These are phyloP conservation scores for Acanthacorydalis orientalis DNA, from an alignment of 2,888 invertebrate species.

Conservation along the genomic window DNA sequence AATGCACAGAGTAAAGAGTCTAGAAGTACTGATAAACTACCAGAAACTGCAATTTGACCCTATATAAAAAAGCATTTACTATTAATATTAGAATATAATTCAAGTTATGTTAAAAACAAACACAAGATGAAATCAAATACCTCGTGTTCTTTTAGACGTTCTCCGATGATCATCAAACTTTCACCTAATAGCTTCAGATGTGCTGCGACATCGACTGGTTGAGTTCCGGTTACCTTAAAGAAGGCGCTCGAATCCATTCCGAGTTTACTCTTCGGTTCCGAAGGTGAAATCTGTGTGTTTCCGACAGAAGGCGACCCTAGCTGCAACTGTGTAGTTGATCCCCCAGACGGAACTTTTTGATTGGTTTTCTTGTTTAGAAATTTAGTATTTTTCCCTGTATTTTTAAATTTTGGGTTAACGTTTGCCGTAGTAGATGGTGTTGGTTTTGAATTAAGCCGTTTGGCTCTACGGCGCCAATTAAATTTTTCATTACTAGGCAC, in stretches of 20 bases:
- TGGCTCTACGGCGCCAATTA: slow-evolving; percentile 69
- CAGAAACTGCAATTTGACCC: slow-evolving; percentile 91
- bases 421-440: slow-evolving; percentile 7
- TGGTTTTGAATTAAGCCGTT: slow-evolving; percentile 28
- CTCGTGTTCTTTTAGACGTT: slow-evolving; percentile 82
- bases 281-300: slow-evolving; percentile 20
- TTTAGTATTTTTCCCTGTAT: slow-evolving; percentile 18
- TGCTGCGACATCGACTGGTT: slow-evolving; percentile 80
- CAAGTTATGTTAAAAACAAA: background rate
- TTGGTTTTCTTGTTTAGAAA: slow-evolving; percentile 26
- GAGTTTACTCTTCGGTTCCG: slow-evolving; percentile 17
- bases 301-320: slow-evolving; percentile 13
- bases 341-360: slow-evolving; percentile 17
- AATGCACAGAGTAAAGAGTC: slow-evolving; percentile 86
- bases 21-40: slow-evolving; percentile 79
- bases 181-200: slow-evolving; percentile 84
- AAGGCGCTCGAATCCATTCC: slow-evolving; percentile 20
- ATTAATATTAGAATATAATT: background rate
- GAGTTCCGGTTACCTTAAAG: slow-evolving; percentile 54
- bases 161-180: slow-evolving; percentile 84
- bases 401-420: slow-evolving; percentile 8
- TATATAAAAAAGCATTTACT: slow-evolving; percentile 21
- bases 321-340: slow-evolving; percentile 16
- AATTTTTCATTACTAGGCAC: slow-evolving; percentile 49
- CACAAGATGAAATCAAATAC: slow-evolving; percentile 22